Conservation (phyloP, 2,113 vertebrate genomes). For the Channa maculata region DNA sequence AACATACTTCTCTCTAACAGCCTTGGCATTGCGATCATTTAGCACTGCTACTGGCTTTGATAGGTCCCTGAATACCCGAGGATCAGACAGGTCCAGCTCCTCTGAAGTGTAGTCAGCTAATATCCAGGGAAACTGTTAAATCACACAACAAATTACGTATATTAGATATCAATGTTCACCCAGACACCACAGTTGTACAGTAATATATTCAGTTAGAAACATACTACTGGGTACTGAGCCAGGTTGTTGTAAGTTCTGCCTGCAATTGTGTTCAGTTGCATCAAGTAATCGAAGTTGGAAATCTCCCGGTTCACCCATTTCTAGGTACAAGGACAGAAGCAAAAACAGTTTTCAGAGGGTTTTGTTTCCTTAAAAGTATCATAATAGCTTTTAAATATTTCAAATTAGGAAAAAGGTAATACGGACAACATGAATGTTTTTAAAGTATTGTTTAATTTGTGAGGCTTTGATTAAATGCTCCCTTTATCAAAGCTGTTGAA, state of each 20-base stretch:
- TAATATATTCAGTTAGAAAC: conserved; percentile 22
- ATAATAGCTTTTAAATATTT: too few species aligned
- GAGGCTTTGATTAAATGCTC: too few species aligned
- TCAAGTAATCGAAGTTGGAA: conserved; percentile 98
- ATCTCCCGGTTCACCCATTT: conserved; percentile 99
- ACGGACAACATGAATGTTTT: too few species aligned
- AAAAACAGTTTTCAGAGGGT: too few species aligned
- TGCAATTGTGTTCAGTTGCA: conserved; percentile 98
- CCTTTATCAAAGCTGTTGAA: too few species aligned
- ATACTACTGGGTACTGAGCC: conserved; percentile 97
- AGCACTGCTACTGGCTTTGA: conserved; percentile 95
- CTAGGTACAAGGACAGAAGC: conserved; percentile 70
- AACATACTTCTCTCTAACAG: conserved; percentile 91
- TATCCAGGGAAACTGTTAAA: conserved; percentile 94
- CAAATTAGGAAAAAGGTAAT: too few species aligned
- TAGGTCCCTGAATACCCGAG: conserved; percentile 92
- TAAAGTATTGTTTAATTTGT: too few species aligned
- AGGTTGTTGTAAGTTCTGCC: conserved; percentile 97
- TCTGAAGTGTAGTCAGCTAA: conserved; percentile 94
- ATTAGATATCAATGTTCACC: background rate
- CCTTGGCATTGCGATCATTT: conserved; percentile 94
- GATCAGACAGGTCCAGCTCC: conserved; percentile 93
- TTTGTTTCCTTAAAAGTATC: too few species aligned
- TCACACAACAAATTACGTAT: conserved; percentile 1
- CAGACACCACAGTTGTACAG: background rate